Conservation (phyloP, 2,888 invertebrate species). For the Cheilosia urbana region DNA sequence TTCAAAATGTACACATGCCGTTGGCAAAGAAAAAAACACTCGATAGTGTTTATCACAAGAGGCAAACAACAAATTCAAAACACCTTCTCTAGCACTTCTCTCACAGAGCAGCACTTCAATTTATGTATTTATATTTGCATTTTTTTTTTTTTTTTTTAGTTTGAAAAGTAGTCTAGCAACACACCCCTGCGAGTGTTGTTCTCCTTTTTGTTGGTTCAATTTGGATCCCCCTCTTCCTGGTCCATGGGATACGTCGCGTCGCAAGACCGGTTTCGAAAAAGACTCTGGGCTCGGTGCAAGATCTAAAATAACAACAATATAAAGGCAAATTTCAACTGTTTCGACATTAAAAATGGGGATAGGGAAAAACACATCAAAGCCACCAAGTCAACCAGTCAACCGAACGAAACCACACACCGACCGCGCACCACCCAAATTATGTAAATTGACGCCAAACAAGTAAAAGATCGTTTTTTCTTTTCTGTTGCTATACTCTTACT, state of each 20-base stretch:
- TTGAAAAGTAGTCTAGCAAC: conserved; percentile 51
- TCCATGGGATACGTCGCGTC: conserved; percentile 26
- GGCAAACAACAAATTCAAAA: conserved; percentile 25
- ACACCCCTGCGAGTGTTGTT: conserved; percentile 25
- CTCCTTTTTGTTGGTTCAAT: conserved; percentile 5
- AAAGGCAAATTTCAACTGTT: conserved; percentile 55
- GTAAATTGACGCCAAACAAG: conserved; percentile 48
- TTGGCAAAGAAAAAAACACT: background rate
- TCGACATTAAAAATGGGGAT: conserved; percentile 49
- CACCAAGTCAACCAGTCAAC: conserved; percentile 34
- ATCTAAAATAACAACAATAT: conserved; percentile 53
- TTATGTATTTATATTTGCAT: conserved; percentile 1
- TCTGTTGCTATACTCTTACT: conserved; percentile 26
- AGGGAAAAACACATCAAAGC: conserved; percentile 40
- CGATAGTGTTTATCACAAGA: conserved; percentile 5
- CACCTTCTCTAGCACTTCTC: conserved; percentile 26
- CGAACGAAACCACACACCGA: conserved; percentile 56
- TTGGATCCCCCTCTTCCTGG: conserved; percentile 39
- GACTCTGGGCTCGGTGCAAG: conserved; percentile 37
- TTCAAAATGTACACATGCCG: background rate
- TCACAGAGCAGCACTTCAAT: conserved; percentile 15
- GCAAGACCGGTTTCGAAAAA: conserved; percentile 58
- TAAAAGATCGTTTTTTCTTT: background rate
- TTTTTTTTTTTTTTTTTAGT: conserved; percentile 1
- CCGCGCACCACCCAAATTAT: conserved; percentile 50